Conservation (phyloP, 2,888 invertebrate species). For the Acleris sparsana region DNA sequence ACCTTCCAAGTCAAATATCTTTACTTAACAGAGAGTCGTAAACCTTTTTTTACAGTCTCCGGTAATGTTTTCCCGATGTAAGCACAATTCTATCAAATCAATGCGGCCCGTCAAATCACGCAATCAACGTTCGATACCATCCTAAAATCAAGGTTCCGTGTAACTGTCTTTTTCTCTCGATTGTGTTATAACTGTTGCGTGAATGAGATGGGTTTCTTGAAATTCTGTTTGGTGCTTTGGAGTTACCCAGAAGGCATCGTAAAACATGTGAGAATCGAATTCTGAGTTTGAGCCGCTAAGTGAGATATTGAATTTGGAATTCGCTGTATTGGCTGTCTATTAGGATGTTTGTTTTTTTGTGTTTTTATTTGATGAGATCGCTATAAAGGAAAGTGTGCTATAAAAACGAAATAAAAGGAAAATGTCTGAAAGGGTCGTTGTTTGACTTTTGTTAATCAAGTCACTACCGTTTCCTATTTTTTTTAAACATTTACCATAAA, state of each 20-base stretch:
- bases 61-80: slow-evolving; percentile 45
- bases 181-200: too few relatives aligned
- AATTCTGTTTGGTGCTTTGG: too few relatives aligned
- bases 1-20: slow-evolving; percentile 27
- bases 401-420: slow-evolving; percentile 16
- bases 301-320: slow-evolving; percentile 31
- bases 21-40: slow-evolving; percentile 30
- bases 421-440: too few relatives aligned
- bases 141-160: too few relatives aligned
- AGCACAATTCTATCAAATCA: slow-evolving; percentile 48
- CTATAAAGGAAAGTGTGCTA: slow-evolving; percentile 23
- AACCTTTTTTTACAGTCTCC: slow-evolving; percentile 45
- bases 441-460: too few relatives aligned
- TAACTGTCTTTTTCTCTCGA: too few relatives aligned
- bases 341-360: slow-evolving; percentile 16
- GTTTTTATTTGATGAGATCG: slow-evolving; percentile 18
- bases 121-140: neutral
- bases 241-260: slow-evolving; percentile 7
- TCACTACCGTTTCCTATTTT: too few relatives aligned
- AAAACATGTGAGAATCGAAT: slow-evolving; percentile 30
- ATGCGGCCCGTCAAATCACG: slow-evolving; percentile 21
- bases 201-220: too few relatives aligned
- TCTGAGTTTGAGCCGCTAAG: slow-evolving; percentile 33
- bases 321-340: slow-evolving; percentile 26
- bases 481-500: too few relatives aligned